These are phyloP conservation scores for Tolypeutes matacus DNA, from an alignment of 2,797 vertebrate species.

Conservation along the genomic window DNA sequence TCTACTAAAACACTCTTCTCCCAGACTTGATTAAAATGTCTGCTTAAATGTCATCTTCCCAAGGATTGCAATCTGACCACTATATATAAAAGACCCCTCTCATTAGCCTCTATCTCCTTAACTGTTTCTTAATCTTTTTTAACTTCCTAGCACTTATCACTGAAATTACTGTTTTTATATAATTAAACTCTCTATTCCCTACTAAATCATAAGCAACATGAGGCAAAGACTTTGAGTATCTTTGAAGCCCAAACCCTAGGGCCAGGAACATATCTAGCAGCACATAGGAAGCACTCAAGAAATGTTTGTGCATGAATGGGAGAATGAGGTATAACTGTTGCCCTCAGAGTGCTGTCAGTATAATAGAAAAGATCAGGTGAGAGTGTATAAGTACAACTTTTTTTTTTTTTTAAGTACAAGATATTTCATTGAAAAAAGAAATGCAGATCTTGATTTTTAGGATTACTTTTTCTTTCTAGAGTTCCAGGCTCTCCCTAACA, in stretches of 20 bases:
- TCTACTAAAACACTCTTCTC: background rate
- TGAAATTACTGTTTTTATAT: constrained; percentile 58
- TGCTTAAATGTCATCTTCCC: background rate
- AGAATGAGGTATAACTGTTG: background rate
- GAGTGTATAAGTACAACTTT: constrained; percentile 8
- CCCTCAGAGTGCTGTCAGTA: background rate
- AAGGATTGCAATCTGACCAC: background rate
- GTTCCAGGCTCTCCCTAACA: background rate
- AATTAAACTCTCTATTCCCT: constrained; percentile 36
- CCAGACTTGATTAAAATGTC: background rate
- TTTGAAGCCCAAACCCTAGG: background rate
- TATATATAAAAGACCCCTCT: background rate
- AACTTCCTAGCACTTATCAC: background rate
- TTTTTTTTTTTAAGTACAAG: constrained; percentile 13
- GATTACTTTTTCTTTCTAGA: constrained; percentile 27
- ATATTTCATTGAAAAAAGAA: constrained; percentile 51
- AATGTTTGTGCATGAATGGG: constrained; percentile 6
- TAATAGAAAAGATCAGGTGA: constrained; percentile 27
- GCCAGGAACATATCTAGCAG: background rate
- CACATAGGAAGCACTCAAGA: background rate
- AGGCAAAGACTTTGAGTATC: background rate
- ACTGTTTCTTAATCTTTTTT: background rate
- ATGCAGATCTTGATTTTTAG: background rate
- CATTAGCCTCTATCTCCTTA: background rate
- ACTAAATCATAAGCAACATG: background rate